phyloP scores from a whole-genome alignment of 2,888 invertebrate species.

The Mystacides longicornis region DNA sequence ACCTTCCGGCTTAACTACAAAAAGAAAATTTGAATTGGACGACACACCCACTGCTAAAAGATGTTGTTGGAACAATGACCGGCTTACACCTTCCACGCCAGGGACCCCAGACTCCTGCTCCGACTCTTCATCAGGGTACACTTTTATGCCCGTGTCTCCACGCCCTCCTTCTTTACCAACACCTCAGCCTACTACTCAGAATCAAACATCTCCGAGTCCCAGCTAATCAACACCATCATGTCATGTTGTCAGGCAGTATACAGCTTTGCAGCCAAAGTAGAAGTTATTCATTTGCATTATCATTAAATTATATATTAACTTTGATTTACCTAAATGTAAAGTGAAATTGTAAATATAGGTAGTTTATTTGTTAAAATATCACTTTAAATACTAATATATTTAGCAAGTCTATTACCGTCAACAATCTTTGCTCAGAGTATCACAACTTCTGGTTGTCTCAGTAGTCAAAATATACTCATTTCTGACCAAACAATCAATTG shows the following conservation, averaged over 20 bases:
- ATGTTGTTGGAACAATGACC: constrained; percentile 36
- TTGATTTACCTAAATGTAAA: no score
- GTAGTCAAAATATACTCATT: no score
- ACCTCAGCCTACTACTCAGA: constrained; percentile 23
- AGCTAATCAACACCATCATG: constrained; percentile 36
- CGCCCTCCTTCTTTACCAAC: constrained; percentile 36
- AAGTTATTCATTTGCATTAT: no score
- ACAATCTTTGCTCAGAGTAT: no score
- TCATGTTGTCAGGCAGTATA: background rate
- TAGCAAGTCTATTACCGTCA: no score
- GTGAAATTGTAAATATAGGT: no score
- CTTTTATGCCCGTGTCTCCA: constrained; percentile 46
- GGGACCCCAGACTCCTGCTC: constrained; percentile 39
- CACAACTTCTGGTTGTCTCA: no score
- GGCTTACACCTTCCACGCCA: constrained; percentile 39
- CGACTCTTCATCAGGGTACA: constrained; percentile 41
- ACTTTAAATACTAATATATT: no score
- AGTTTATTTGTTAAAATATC: no score
- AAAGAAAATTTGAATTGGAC: constrained; percentile 58
- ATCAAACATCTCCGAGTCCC: constrained; percentile 39
- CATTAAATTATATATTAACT: no score
- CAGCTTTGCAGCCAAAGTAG: constrained; percentile 24
- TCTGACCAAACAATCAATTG: no score
- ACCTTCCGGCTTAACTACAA: constrained; percentile 46
- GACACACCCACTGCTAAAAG: constrained; percentile 45